Conservation (phyloP, 2,888 invertebrate species). For the Belgica antarctica region DNA sequence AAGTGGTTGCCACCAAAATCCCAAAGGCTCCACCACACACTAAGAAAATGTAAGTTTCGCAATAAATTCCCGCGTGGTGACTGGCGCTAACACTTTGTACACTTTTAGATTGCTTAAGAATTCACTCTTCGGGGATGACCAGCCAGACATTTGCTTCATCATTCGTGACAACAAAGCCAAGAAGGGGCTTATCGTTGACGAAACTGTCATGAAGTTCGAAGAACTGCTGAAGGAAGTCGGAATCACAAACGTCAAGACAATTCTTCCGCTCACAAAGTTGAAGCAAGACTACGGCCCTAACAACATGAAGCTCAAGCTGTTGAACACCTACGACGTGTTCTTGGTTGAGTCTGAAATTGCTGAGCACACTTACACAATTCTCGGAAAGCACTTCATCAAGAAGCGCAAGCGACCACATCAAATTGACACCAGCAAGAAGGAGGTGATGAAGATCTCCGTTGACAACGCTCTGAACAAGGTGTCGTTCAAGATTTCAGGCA, state of each 20-base stretch:
- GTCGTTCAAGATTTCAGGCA: conserved; percentile 1
- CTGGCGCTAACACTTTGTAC: not conserved
- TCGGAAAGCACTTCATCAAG: conserved; percentile 38
- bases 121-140: conserved; percentile 19
- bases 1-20: conserved; percentile 24
- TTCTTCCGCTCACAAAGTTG: conserved; percentile 3
- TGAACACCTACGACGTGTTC: conserved; percentile 27
- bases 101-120: conserved; percentile 16
- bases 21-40: conserved; percentile 33
- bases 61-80: not conserved
- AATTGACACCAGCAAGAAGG: conserved; percentile 30
- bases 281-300: conserved; percentile 23
- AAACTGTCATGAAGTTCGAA: conserved; percentile 25
- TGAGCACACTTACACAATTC: conserved; percentile 35
- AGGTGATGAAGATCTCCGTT: not conserved
- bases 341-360: conserved; percentile 36
- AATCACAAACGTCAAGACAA: not conserved
- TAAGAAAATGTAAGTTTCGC: conserved; percentile 34
- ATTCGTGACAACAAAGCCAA: conserved; percentile 26
- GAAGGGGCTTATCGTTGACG: conserved; percentile 15
- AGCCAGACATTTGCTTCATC: conserved; percentile 39
- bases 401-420: conserved; percentile 37
- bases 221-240: conserved; percentile 26
- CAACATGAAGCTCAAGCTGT: conserved; percentile 35
- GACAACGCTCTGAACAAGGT: conserved; percentile 30